Evolutionary conservation across 2,797 vertebrate species (phyloP).

Genomic region (Ceryle rudis): DNA sequence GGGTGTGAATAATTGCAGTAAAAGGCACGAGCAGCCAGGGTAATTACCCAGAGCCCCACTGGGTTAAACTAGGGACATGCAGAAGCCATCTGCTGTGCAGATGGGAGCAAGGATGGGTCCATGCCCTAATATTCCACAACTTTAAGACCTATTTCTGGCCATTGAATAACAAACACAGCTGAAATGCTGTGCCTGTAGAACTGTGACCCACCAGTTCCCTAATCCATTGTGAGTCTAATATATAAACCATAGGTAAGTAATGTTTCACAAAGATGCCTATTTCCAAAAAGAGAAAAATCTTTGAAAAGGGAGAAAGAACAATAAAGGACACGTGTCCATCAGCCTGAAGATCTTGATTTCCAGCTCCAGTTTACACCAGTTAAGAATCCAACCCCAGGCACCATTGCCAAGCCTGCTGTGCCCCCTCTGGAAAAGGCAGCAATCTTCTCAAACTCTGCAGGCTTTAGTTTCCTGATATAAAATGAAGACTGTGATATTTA

Average conservation of each 20-base stretch:
- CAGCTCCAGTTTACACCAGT: background rate
- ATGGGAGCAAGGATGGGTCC: background rate
- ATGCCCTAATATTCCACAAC: background rate
- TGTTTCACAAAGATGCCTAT: background rate
- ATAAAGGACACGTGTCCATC: background rate
- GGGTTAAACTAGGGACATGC: background rate
- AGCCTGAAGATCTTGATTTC: background rate
- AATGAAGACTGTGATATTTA: background rate
- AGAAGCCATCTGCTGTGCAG: conserved; percentile 31
- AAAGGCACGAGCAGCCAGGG: background rate
- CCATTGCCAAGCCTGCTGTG: background rate
- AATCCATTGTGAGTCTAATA: background rate
- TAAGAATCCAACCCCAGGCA: background rate
- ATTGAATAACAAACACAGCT: background rate
- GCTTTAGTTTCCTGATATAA: background rate
- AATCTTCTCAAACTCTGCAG: background rate
- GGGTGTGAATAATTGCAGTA: background rate
- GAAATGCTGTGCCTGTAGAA: background rate
- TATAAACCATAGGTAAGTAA: background rate
- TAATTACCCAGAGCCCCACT: background rate
- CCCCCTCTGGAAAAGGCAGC: background rate
- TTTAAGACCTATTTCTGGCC: background rate
- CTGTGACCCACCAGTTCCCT: background rate
- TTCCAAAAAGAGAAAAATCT: background rate
- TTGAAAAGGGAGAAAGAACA: background rate